These are phyloP conservation scores for Cebus imitator DNA, from an alignment of 2,113 vertebrate species.

Conservation along the genomic window DNA sequence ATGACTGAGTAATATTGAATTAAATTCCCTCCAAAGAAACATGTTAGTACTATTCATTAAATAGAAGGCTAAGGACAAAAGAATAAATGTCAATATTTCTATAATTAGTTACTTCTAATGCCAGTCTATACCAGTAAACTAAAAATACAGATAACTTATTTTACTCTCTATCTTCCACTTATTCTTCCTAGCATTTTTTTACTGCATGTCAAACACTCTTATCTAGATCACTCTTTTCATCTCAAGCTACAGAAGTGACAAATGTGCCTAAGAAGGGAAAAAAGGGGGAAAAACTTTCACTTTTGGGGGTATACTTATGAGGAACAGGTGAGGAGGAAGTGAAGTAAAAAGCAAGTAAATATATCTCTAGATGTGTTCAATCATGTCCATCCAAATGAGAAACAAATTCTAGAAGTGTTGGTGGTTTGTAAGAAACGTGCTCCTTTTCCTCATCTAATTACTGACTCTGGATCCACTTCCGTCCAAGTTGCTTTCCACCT, in stretches of 20 bases:
- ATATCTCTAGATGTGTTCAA: not conserved
- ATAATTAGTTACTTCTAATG: not conserved
- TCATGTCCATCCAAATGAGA: not conserved
- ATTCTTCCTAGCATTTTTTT: not conserved
- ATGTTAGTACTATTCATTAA: not conserved
- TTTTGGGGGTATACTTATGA: not conserved
- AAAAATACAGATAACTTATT: not conserved
- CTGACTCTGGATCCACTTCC: not conserved
- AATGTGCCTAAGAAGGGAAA: not conserved
- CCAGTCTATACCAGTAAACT: not conserved
- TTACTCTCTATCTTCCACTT: not conserved
- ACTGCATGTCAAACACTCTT: not conserved
- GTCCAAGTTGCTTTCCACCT: not conserved
- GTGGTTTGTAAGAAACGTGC: not conserved
- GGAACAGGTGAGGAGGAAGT: not conserved
- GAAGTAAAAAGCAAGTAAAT: not conserved
- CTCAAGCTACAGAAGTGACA: not conserved
- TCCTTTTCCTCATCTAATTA: not conserved
- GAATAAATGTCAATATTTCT: not conserved
- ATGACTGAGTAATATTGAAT: not conserved
- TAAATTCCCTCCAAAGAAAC: not conserved
- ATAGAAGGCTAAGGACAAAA: not conserved
- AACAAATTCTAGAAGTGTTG: not conserved
- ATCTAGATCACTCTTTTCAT: not conserved
- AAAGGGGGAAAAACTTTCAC: not conserved